Percentiles rank a stretch among this genome's conserved stretches.
These are phyloP conservation scores for Falco novaeseelandiae DNA, from an alignment of 2,797 vertebrate species.

Conservation along the genomic window DNA sequence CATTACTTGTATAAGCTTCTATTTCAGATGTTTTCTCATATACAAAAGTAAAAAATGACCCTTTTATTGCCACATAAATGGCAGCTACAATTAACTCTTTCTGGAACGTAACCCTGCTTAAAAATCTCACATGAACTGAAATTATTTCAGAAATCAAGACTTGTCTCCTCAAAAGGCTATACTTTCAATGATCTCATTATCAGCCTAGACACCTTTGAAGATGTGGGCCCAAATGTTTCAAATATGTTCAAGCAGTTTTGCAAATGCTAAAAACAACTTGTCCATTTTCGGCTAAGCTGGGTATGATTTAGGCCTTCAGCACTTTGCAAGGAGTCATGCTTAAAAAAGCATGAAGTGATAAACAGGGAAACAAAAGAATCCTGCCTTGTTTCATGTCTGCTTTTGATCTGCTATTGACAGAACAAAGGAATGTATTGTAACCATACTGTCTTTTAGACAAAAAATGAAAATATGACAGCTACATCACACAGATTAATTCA, in stretches of 20 bases:
- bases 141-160: background rate
- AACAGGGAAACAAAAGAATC: background rate
- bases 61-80: background rate
- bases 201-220: background rate
- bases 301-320: background rate
- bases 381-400: background rate
- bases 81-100: background rate
- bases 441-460: background rate
- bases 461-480: conserved; percentile 14
- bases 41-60: background rate
- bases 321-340: background rate
- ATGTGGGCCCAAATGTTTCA: background rate
- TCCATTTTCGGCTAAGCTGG: background rate
- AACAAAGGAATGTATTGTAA: conserved; percentile 8
- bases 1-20: background rate
- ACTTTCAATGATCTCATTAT: background rate
- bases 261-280: background rate
- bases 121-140: background rate
- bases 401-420: conserved; percentile 34
- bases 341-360: background rate
- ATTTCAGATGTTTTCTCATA: background rate
- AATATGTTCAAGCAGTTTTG: too few species aligned
- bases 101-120: background rate
- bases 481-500: conserved; percentile 23
- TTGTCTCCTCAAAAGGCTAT: background rate